Evolutionary conservation across 2,797 vertebrate genomes (phyloP), one percentile per base, ranked within the genome.

Genomic region (Gymnoscopelus microlampas): DNA sequence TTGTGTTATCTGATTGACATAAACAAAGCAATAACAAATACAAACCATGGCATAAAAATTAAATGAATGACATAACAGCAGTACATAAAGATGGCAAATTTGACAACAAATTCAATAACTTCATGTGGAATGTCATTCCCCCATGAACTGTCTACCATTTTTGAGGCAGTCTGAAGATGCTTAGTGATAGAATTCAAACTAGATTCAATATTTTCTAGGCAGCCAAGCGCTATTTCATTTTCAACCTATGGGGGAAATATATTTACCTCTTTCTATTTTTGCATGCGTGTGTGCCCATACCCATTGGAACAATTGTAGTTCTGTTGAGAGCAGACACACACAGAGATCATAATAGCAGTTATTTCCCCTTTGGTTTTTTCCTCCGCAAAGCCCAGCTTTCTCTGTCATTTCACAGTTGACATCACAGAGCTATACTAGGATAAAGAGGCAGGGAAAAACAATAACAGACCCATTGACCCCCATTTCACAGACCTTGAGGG

Each of bases 391-490:
- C 78, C 63, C 57, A 23, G 79, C 79, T 88, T 74, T 83, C 85
- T 83, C 78, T 51, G 77, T 89, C 87, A 89, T 79, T 86, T 88
- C 79, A 71, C 85, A 85, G 88, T 86, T 90, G 87, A 90, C 86
- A 91, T 89, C 73, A 77, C 80, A 80, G 60, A 84, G 83, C 82
- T 81, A 78, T 74, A 84, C 85, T 66, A 83, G 88, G 90, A 91
- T 92, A 92, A 90, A 92, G 85, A 90, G 84, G 79, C 79, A 81
- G 73, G 74, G 82, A 83, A 88, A 91, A 92, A 90, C 89, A 91
- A 88, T 88, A 93, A 88, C 84, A 90, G 88, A 88, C 86, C 89
- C 87, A 84, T 85, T 91, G 89, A 91, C 88, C 90, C 86, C 85
- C 79, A 90, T 92, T 90, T 90, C 85, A 85, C 76, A 91, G 90